Percentiles rank a stretch among this genome's conserved stretches.
Conservation (phyloP, 2,888 invertebrate species). For the Callinectes sapidus region DNA sequence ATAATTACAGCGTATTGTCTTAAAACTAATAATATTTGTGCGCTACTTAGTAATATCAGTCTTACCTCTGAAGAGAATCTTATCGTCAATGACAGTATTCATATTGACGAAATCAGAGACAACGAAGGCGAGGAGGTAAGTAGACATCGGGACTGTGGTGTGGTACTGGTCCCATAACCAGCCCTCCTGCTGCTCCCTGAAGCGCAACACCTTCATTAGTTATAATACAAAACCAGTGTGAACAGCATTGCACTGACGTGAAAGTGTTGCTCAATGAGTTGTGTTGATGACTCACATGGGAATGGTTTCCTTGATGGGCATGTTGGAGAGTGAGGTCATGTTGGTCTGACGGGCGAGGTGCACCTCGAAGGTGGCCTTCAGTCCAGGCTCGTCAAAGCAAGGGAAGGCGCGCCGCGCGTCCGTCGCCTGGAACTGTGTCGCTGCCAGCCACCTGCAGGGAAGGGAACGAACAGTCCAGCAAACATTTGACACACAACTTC, state of each 20-base stretch:
- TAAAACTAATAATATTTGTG: background rate
- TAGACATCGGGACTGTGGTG: slow-evolving; percentile 87
- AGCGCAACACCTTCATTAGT: background rate
- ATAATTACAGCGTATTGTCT: background rate
- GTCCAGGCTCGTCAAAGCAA: slow-evolving; percentile 90
- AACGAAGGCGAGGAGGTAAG: slow-evolving; percentile 90
- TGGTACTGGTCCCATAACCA: slow-evolving; percentile 71
- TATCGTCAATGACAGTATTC: slow-evolving; percentile 62
- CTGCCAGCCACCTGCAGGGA: slow-evolving; percentile 75
- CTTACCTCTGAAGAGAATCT: slow-evolving; percentile 65
- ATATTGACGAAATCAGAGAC: slow-evolving; percentile 83
- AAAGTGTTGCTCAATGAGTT: background rate
- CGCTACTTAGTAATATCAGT: background rate
- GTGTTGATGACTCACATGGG: slow-evolving; percentile 78
- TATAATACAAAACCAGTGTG: background rate
- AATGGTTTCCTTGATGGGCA: slow-evolving; percentile 79
- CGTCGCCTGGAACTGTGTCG: slow-evolving; percentile 76
- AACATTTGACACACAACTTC: background rate
- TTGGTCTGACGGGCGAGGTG: slow-evolving; percentile 84
- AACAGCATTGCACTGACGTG: too few relatives aligned
- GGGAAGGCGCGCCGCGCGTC: slow-evolving; percentile 83
- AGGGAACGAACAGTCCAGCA: background rate
- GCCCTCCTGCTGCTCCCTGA: slow-evolving; percentile 56
- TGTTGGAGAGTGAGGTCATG: slow-evolving; percentile 87
- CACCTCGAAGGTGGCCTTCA: slow-evolving; percentile 87